These are phyloP conservation scores for Acanthaster planci DNA, from an alignment of 35 echinoderm and acorn worm species.

Conservation along the genomic window DNA sequence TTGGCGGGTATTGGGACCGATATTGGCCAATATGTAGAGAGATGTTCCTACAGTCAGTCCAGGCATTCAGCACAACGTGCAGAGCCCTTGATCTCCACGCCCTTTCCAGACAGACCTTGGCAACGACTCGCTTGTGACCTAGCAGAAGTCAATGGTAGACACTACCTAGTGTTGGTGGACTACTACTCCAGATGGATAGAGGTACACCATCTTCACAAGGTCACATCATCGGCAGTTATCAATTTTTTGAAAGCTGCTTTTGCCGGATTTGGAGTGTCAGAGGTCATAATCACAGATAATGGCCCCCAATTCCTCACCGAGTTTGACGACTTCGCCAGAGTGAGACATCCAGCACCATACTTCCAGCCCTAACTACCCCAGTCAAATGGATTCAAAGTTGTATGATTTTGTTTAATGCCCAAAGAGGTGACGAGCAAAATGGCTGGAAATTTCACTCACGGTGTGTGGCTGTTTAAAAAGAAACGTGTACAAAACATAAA, in stretches of 20 bases:
- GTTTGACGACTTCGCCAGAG: background rate
- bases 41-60: background rate
- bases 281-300: background rate
- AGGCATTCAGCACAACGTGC: background rate
- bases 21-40: slow-evolving; percentile 1
- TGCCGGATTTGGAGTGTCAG: background rate
- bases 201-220: background rate
- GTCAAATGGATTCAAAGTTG: too few species aligned
- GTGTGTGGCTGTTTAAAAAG: too few species aligned
- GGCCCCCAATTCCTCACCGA: background rate
- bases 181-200: slow-evolving; percentile 31
- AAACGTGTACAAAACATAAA: too few species aligned
- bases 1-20: slow-evolving; percentile 5
- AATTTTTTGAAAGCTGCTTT: background rate
- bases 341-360: slow-evolving; percentile 38
- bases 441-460: too few species aligned
- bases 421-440: too few species aligned
- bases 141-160: background rate
- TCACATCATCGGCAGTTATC: background rate
- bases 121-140: slow-evolving; percentile 32
- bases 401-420: too few species aligned
- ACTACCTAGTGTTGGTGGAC: slow-evolving; percentile 21
- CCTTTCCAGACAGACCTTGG: slow-evolving; percentile 20
- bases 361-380: too few species aligned
- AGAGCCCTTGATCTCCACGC: slow-evolving; percentile 13